Percentiles rank a stretch among this genome's conserved stretches.
Conservation (phyloP, 1,140 invertebrate genomes). For the Berghia stephanieae region DNA sequence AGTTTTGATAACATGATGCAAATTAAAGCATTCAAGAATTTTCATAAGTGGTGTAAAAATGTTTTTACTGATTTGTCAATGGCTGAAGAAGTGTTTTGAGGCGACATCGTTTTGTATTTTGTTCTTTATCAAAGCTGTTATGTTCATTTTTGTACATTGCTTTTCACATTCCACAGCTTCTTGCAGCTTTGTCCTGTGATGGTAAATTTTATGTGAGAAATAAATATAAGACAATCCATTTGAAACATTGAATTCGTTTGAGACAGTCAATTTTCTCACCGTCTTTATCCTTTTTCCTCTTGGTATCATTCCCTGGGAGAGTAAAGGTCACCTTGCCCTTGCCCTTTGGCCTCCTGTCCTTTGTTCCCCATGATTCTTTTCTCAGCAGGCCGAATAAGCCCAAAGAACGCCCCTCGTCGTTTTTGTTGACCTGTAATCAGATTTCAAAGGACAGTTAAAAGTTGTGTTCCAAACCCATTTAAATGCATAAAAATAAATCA, state of each 20-base stretch:
- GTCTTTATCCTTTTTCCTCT: conserved; percentile 27
- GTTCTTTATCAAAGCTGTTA: too few species aligned
- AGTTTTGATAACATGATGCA: too few species aligned
- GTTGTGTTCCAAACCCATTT: too few species aligned
- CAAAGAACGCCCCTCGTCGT: conserved; percentile 48
- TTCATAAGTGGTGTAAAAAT: too few species aligned
- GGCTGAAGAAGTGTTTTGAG: background rate
- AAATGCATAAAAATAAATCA: too few species aligned
- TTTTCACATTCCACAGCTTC: too few species aligned
- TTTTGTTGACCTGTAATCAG: conserved; percentile 39
- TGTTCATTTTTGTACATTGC: too few species aligned
- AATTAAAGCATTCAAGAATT: too few species aligned
- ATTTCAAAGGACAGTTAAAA: too few species aligned
- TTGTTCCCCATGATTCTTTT: conserved; percentile 44
- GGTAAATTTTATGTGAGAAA: background rate
- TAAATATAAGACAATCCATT: conserved; percentile 6
- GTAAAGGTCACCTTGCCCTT: conserved; percentile 52
- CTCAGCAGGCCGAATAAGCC: conserved; percentile 52
- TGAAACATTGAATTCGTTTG: background rate
- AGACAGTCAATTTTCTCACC: conserved; percentile 32
- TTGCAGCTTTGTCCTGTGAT: background rate
- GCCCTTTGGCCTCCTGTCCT: conserved; percentile 36
- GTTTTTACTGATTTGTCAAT: too few species aligned
- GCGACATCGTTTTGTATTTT: background rate
- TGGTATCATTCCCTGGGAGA: conserved; percentile 44